Evolutionary conservation across 2,113 vertebrate species (phyloP).

Genomic region (Galemys pyrenaicus): DNA sequence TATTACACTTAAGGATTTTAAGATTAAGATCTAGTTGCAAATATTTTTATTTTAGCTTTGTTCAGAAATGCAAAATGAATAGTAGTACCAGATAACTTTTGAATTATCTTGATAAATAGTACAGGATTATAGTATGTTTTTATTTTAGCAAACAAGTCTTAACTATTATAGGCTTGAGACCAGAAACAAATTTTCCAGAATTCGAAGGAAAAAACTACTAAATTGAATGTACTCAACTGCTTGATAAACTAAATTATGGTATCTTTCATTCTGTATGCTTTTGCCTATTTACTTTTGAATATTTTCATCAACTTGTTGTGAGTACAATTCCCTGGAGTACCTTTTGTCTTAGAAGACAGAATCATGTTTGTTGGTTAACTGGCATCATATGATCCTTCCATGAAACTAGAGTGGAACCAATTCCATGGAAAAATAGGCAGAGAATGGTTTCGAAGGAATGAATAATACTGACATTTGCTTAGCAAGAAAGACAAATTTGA

Average conservation of each 20-base stretch:
- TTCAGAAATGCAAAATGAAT: background rate
- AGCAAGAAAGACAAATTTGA: background rate
- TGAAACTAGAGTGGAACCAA: background rate
- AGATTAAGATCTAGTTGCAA: background rate
- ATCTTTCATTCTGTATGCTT: background rate
- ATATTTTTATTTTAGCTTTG: background rate
- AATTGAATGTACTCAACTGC: background rate
- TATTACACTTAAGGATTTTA: background rate
- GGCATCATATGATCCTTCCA: background rate
- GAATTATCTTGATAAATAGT: background rate
- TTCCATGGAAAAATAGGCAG: background rate
- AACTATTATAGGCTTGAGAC: background rate
- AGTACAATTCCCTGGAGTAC: background rate
- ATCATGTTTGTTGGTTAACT: background rate
- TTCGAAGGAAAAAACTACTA: background rate
- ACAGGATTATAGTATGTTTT: background rate
- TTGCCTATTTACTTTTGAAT: background rate
- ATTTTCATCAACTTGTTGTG: background rate
- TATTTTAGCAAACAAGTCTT: background rate
- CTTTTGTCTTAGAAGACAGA: background rate
- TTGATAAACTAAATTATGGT: background rate
- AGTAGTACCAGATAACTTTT: background rate
- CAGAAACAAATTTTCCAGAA: background rate
- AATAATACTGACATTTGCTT: background rate
- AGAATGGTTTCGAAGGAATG: background rate